Evolutionary conservation across 2,888 invertebrate species (phyloP).

Genomic region (Acleris cristana): DNA sequence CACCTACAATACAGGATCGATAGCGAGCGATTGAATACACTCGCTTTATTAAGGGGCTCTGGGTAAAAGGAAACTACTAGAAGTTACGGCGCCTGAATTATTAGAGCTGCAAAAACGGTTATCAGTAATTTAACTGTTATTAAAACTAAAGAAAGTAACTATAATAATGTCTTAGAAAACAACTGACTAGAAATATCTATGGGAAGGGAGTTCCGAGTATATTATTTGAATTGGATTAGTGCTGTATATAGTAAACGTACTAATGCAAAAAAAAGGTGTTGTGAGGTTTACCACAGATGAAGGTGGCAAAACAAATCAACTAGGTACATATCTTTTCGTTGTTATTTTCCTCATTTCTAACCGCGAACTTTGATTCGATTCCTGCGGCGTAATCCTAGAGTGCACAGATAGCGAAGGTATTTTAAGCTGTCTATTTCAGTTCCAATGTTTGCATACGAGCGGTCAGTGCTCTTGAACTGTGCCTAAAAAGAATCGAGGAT

Average conservation of each 20-base stretch:
- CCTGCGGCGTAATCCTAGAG: background rate
- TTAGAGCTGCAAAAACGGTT: background rate
- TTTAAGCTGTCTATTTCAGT: conserved; percentile 44
- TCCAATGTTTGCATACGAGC: conserved; percentile 54
- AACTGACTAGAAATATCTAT: no score
- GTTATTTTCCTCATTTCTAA: no score
- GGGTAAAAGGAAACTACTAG: background rate
- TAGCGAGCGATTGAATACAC: background rate
- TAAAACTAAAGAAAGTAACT: background rate
- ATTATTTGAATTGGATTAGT: no score
- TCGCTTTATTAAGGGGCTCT: background rate
- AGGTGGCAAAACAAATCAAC: no score
- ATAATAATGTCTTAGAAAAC: background rate
- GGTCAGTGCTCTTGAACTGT: conserved; percentile 58
- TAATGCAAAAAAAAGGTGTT: no score
- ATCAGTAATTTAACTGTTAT: background rate
- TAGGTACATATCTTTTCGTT: no score
- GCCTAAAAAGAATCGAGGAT: conserved; percentile 23
- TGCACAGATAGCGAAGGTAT: conserved; percentile 14
- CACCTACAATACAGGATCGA: conserved; percentile 3
- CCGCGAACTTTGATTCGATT: no score
- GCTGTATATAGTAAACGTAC: no score
- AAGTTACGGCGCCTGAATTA: background rate
- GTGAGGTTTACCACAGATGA: no score
- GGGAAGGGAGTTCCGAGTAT: no score